Percentiles rank a stretch among this genome's conserved stretches.
These are phyloP conservation scores for Dynastes hyllus DNA, from an alignment of 2,888 invertebrate genomes.

Conservation along the genomic window DNA sequence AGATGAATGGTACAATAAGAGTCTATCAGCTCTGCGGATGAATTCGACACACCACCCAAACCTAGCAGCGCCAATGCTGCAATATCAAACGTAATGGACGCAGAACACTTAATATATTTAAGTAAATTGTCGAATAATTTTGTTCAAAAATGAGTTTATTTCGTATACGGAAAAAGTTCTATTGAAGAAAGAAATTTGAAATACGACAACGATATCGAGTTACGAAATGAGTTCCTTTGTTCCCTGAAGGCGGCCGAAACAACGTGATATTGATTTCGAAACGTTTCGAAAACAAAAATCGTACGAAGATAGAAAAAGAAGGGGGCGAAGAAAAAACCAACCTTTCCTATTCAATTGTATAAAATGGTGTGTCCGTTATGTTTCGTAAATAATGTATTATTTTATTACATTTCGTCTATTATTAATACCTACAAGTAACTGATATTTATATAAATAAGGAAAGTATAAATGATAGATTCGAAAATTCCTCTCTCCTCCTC, in stretches of 20 bases:
- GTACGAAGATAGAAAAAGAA: constrained; percentile 12
- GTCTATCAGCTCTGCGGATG: constrained; percentile 96
- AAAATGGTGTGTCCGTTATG: constrained; percentile 57
- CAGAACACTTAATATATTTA: constrained; percentile 37
- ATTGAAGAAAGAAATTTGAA: background rate
- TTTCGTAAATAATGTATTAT: constrained; percentile 58
- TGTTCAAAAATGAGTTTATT: constrained; percentile 10
- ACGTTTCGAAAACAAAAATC: background rate
- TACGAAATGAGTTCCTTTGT: constrained; percentile 30
- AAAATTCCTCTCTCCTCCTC: constrained; percentile 30
- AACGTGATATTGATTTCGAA: constrained; percentile 4
- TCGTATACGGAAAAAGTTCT: background rate
- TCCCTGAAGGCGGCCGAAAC: constrained; percentile 4
- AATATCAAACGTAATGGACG: constrained; percentile 94
- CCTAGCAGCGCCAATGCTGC: constrained; percentile 96
- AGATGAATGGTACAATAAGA: constrained; percentile 99
- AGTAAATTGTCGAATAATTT: constrained; percentile 31
- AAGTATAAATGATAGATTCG: constrained; percentile 38
- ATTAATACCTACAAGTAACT: constrained; percentile 46
- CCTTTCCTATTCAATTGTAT: constrained; percentile 50
- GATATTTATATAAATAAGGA: constrained; percentile 30
- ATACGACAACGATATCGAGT: constrained; percentile 5
- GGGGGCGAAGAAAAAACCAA: constrained; percentile 10
- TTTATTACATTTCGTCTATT: constrained; percentile 58
- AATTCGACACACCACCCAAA: constrained; percentile 96